Evolutionary conservation across 2,113 vertebrate species (phyloP), one percentile per base, ranked within the genome.

Genomic region (Chionis minor): DNA sequence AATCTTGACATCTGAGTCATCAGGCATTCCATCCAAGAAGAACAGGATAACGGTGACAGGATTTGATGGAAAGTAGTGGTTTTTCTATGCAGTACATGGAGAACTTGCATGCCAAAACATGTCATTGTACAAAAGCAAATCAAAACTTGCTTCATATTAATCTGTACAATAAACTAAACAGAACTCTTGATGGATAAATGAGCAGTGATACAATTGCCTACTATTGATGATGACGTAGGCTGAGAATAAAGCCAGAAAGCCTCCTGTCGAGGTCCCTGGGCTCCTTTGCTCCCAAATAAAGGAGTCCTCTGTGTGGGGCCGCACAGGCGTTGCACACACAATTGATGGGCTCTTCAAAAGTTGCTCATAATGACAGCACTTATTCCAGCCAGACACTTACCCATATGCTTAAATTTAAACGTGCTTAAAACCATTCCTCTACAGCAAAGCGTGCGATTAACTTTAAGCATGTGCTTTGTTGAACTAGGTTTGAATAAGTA

Each of bases 1-100:
- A 62, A 88, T 71, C 62, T 65, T 78, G 91, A 94, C 58, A 92
- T 77, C 86, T 88, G 78, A 95, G 58, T 70, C 86, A 92, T 83
- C 26, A 77, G 86, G 58, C 45, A 47, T 77, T 92, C 92, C 42
- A 73, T 62, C 42, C 66, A 73, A 87, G 72, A 85, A 67, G 63
- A 90, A 62, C 38, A 82, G 77, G 73, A 78, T 65, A 72, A 89
- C 73, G n/a, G 54, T 75, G 58, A 84, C 45, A 80, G 45, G 33
- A 51, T 73, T 45, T 87, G 89, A 67, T 73, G 58, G 70, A 38
- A 90, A 62, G 51, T 3, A 45, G 24, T 45, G 20, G 1, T 55
- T 71, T 92, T 92, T 61, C 72, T 82, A 12, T 10, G 12, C 9
- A 11, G 44, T 18, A 42, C 59, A 20, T 9, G 26, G 70, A 82